phyloP scores from a whole-genome alignment of 2,113 vertebrate genomes.

The Pomatostomus ruficeps region DNA sequence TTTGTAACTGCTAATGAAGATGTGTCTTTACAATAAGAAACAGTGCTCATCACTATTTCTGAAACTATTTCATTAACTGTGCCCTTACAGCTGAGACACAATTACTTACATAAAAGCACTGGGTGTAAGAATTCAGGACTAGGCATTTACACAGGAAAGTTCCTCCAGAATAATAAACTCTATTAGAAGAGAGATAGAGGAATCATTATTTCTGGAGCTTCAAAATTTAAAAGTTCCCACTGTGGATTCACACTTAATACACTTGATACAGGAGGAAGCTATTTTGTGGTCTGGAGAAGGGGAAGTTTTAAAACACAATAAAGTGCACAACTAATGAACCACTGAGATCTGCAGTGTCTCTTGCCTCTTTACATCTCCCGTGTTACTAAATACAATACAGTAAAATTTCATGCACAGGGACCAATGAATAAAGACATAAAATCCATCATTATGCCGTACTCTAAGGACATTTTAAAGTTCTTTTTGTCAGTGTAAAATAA shows the following conservation, averaged over 20 bases:
- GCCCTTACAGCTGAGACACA: neutral
- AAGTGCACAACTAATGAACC: neutral
- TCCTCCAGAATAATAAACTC: neutral
- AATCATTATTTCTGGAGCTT: neutral
- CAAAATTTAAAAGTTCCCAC: neutral
- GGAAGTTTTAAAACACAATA: neutral
- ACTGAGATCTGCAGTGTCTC: neutral
- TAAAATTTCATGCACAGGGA: neutral
- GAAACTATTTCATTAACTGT: neutral
- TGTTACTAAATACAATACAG: neutral
- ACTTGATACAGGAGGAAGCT: neutral
- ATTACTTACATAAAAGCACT: neutral
- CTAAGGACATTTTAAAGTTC: neutral
- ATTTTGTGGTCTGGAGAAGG: slow-evolving; percentile 5
- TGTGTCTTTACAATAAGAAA: neutral
- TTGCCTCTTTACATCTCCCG: slow-evolving; percentile 7
- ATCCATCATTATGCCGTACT: neutral
- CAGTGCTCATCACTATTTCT: neutral
- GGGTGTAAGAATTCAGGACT: neutral
- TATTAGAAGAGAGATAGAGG: neutral
- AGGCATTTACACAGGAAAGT: neutral
- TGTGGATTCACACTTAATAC: neutral
- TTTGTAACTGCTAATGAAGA: neutral
- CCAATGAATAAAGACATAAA: slow-evolving; percentile 26
- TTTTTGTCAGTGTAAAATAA: neutral